Conservation (phyloP, 92 coral and sea anemone genomes). For the Scolanthus callimorphus region DNA sequence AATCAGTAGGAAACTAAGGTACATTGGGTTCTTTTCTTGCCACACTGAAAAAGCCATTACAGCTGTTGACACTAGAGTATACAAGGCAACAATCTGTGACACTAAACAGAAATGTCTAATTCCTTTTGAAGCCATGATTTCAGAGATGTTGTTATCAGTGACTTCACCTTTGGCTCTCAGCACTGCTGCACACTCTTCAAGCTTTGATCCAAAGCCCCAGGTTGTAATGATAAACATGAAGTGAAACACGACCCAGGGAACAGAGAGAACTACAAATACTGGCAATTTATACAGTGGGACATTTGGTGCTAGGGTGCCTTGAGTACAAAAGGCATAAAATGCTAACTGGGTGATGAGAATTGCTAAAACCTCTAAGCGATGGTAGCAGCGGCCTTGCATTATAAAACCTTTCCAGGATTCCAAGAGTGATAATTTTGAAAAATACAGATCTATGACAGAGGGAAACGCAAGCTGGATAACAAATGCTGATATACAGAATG, state of each 20-base stretch:
- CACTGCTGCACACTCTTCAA: conserved; percentile 83
- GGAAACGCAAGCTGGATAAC: conserved; percentile 71
- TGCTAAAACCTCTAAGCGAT: conserved; percentile 54
- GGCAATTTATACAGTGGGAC: conserved; percentile 73
- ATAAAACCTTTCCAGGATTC: conserved; percentile 89
- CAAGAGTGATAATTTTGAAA: conserved; percentile 77
- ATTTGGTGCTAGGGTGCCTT: conserved; percentile 56
- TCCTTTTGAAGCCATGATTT: conserved; percentile 91
- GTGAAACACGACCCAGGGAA: conserved; percentile 84
- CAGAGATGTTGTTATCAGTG: conserved; percentile 80
- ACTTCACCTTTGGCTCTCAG: conserved; percentile 71
- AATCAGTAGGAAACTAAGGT: conserved; percentile 69
- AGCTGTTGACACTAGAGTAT: conserved; percentile 73
- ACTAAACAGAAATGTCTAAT: conserved; percentile 91
- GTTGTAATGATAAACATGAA: conserved; percentile 80
- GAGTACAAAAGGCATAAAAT: conserved; percentile 58
- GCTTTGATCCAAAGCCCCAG: conserved; percentile 92
- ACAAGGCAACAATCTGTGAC: conserved; percentile 79
- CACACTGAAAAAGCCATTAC: conserved; percentile 69
- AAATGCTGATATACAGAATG: conserved; percentile 82
- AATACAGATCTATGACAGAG: conserved; percentile 81
- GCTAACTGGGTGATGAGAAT: conserved; percentile 39
- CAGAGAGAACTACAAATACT: conserved; percentile 56
- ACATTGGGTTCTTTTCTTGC: conserved; percentile 81
- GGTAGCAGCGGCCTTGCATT: conserved; percentile 69